A percentile compares a stretch with the other conserved stretches of the same genome.
phyloP scores from a whole-genome alignment of 2,888 invertebrate species.

The Plutella xylostella region DNA sequence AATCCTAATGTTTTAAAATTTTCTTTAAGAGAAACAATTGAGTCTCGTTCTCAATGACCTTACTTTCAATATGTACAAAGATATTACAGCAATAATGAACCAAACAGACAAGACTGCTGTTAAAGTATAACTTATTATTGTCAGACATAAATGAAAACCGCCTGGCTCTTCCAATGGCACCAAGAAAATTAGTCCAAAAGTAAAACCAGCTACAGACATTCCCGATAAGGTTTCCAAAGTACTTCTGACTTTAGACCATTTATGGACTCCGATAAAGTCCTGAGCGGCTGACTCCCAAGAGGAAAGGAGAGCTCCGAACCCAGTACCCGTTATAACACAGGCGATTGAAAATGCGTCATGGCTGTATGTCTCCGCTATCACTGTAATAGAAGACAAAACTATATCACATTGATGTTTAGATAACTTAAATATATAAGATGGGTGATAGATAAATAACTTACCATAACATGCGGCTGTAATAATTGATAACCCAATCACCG shows the following conservation, averaged over 20 bases:
- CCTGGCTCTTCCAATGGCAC: constrained; percentile 29
- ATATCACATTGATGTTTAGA: not conserved
- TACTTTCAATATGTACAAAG: constrained; percentile 39
- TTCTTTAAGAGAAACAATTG: too few species aligned
- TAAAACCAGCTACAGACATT: constrained; percentile 36
- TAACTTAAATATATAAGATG: not conserved
- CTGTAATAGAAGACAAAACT: constrained; percentile 31
- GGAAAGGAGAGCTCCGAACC: constrained; percentile 56
- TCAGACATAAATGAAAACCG: constrained; percentile 41
- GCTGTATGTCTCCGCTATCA: constrained; percentile 42
- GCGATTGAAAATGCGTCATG: constrained; percentile 61
- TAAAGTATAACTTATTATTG: constrained; percentile 37
- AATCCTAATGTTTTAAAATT: too few species aligned
- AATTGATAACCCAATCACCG: constrained; percentile 38
- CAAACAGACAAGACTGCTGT: constrained; percentile 40
- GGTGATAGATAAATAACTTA: not conserved
- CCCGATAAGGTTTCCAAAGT: constrained; percentile 56
- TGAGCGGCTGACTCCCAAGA: constrained; percentile 57
- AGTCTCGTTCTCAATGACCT: not conserved
- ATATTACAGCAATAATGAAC: constrained; percentile 35
- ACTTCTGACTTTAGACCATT: constrained; percentile 60
- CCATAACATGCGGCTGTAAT: constrained; percentile 31
- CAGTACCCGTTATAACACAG: constrained; percentile 60
- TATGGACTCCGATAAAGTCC: constrained; percentile 57
- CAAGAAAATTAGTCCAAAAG: constrained; percentile 33